phyloP scores from a whole-genome alignment of 2,888 invertebrate species.

The Phyllotreta striolata region DNA sequence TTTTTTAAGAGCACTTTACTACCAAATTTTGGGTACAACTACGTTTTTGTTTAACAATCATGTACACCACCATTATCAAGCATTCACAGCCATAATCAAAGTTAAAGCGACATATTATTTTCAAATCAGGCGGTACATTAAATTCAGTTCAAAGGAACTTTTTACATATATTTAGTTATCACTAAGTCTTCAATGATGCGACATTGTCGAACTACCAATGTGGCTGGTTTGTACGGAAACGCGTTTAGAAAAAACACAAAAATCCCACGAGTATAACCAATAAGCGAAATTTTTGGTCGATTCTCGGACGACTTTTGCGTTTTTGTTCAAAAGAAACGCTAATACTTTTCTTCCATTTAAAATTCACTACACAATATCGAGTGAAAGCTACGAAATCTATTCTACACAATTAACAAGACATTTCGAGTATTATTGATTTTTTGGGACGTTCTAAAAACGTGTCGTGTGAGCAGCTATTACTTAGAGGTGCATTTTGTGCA shows the following conservation, averaged over 20 bases:
- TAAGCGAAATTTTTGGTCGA: neutral
- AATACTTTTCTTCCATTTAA: conserved; percentile 14
- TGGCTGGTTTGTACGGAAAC: no score
- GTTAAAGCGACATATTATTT: conserved; percentile 5
- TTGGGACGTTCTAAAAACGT: neutral
- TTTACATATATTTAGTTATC: neutral
- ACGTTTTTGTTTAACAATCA: neutral
- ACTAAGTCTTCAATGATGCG: no score
- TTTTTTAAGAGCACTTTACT: conserved; percentile 17
- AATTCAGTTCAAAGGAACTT: conserved; percentile 2
- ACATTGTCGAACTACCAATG: no score
- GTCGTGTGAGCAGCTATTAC: no score
- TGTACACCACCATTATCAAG: neutral
- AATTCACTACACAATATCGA: no score
- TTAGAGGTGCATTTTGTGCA: no score
- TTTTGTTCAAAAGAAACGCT: neutral
- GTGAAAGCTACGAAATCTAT: conserved; percentile 1
- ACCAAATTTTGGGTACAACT: conserved; percentile 10
- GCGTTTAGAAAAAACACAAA: no score
- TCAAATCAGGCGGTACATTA: conserved; percentile 5
- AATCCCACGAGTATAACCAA: no score
- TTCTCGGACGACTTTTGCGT: neutral
- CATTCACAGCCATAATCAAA: conserved; percentile 20
- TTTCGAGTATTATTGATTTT: conserved; percentile 11
- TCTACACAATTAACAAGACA: conserved; percentile 1